These are phyloP conservation scores for Entomobrya multifasciata DNA, from an alignment of 2,888 invertebrate genomes.

Conservation along the genomic window DNA sequence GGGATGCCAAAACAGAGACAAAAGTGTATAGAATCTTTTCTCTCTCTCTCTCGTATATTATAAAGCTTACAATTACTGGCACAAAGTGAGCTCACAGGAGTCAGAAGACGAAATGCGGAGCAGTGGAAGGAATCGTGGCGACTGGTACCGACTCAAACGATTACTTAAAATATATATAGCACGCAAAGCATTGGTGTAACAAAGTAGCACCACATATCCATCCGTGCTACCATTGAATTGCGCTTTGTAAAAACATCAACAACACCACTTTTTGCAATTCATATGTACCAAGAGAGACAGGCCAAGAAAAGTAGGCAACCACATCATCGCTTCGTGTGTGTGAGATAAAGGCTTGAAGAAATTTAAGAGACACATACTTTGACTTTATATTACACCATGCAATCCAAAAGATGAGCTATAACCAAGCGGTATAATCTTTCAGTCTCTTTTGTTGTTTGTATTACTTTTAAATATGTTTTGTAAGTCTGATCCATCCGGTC, in stretches of 20 bases:
- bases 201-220: not conserved
- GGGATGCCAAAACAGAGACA: conserved; percentile 20
- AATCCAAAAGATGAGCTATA: too few species aligned
- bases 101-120: conserved; percentile 40
- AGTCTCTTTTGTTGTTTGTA: too few species aligned
- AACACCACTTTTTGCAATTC: too few species aligned
- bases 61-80: too few species aligned
- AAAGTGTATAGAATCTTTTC: conserved; percentile 7
- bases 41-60: not conserved
- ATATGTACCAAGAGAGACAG: not conserved
- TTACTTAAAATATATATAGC: conserved; percentile 39
- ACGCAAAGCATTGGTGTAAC: conserved; percentile 14
- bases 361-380: too few species aligned
- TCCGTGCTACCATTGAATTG: not conserved
- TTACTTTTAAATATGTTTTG: too few species aligned
- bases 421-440: too few species aligned
- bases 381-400: too few species aligned
- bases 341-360: too few species aligned
- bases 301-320: not conserved
- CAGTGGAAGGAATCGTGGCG: conserved; percentile 50
- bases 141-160: conserved; percentile 64
- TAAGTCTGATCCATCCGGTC: too few species aligned
- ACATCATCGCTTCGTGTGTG: not conserved
- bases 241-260: not conserved
- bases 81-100: not conserved